Conservation (phyloP, 2,888 invertebrate genomes). For the Agrochola lota region DNA sequence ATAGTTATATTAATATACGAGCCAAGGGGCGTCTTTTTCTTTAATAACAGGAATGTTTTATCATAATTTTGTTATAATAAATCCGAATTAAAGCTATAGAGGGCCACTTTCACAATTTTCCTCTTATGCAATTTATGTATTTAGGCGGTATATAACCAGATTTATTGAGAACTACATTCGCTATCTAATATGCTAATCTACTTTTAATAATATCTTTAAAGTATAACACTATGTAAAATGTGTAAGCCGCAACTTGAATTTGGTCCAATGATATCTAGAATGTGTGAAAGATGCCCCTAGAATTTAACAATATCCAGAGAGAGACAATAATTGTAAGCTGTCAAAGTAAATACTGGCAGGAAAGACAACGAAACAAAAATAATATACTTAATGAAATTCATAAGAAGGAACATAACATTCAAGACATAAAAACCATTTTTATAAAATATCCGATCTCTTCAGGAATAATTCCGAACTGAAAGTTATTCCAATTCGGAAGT, state of each 20-base stretch:
- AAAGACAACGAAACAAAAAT: conserved; percentile 65
- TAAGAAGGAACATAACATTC: conserved; percentile 69
- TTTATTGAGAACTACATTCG: conserved; percentile 52
- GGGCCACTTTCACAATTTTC: conserved; percentile 66
- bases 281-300: conserved; percentile 65
- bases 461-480: conserved; percentile 55
- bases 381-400: conserved; percentile 70
- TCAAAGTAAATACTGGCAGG: conserved; percentile 68
- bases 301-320: conserved; percentile 60
- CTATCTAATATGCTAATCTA: conserved; percentile 59
- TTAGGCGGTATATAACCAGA: conserved; percentile 64
- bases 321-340: conserved; percentile 54
- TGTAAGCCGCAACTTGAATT: conserved; percentile 47
- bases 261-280: conserved; percentile 51
- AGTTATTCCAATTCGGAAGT: conserved; percentile 46
- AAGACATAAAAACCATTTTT: conserved; percentile 52
- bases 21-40: conserved; percentile 77
- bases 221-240: conserved; percentile 55
- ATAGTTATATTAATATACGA: conserved; percentile 72
- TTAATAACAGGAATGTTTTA: conserved; percentile 73
- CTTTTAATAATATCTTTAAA: conserved; percentile 39
- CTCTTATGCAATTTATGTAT: conserved; percentile 54
- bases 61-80: conserved; percentile 58
- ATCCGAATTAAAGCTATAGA: conserved; percentile 66
- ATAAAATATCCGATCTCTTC: conserved; percentile 61